Percentiles rank a stretch among this genome's conserved stretches.
phyloP scores from a whole-genome alignment of 1,140 invertebrate genomes.

The Parasteatoda tepidariorum region DNA sequence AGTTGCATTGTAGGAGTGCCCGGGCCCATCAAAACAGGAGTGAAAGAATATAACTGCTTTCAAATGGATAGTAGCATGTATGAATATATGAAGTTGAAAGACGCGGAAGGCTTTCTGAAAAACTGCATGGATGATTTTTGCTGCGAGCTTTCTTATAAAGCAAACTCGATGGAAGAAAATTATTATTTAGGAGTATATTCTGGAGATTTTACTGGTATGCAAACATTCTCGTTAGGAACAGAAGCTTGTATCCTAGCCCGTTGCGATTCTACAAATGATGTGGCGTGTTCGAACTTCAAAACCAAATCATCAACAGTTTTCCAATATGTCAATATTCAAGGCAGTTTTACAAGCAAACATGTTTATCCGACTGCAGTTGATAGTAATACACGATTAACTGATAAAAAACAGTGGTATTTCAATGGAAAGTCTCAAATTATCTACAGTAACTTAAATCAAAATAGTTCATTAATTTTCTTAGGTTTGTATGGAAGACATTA shows the following conservation, averaged over 20 bases:
- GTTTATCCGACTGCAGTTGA: conserved; percentile 21
- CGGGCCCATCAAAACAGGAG: not conserved
- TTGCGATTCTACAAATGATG: conserved; percentile 7
- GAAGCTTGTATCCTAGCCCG: conserved; percentile 51
- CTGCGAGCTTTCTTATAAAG: conserved; percentile 50
- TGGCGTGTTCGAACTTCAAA: not conserved
- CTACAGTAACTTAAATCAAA: not conserved
- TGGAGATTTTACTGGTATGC: not conserved
- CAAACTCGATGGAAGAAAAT: conserved; percentile 9
- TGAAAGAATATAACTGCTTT: conserved; percentile 26
- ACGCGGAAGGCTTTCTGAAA: not conserved
- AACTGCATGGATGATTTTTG: conserved; percentile 53
- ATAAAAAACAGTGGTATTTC: conserved; percentile 24
- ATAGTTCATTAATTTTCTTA: not conserved
- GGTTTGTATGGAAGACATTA: conserved; percentile 43
- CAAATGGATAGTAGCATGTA: not conserved
- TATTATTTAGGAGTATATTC: conserved; percentile 9
- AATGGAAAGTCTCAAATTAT: not conserved
- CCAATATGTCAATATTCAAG: conserved; percentile 4
- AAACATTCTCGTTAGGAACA: conserved; percentile 18
- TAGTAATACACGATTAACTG: not conserved
- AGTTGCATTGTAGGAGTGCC: not conserved
- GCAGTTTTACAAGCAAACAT: conserved; percentile 21
- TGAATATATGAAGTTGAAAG: conserved; percentile 21
- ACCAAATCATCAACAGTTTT: conserved; percentile 19